phyloP scores from a whole-genome alignment of 2,797 vertebrate species.

The Vultur gryphus region DNA sequence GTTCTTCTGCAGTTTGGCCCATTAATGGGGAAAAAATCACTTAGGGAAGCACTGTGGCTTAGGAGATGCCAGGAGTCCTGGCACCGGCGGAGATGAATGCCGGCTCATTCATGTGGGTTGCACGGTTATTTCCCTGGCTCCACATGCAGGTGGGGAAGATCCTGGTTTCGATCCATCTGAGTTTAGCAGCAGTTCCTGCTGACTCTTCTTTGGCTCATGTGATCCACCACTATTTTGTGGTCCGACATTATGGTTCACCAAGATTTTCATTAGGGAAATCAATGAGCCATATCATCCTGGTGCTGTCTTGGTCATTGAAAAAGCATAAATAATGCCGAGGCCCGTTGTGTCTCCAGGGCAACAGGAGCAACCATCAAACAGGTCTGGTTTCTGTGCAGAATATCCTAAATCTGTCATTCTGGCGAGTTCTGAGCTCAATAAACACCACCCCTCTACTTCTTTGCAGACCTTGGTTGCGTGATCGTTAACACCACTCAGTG shows the following conservation, averaged over 20 bases:
- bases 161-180: not conserved
- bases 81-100: not conserved
- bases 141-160: not conserved
- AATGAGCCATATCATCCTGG: not conserved
- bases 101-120: fast-evolving
- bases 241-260: not conserved
- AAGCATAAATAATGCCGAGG: not conserved
- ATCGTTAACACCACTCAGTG: fast-evolving
- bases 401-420: not conserved
- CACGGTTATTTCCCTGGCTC: not conserved
- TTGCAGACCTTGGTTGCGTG: fast-evolving
- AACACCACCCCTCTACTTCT: not conserved
- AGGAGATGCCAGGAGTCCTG: not conserved
- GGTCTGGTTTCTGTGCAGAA: not conserved
- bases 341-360: slow-evolving; percentile 14
- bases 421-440: not conserved
- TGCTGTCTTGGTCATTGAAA: not conserved
- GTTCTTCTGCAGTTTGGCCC: not conserved
- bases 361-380: not conserved
- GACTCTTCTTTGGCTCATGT: not conserved
- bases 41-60: not conserved
- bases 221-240: not conserved
- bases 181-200: not conserved
- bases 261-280: slow-evolving; percentile 21
- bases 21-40: not conserved